A percentile compares a stretch with the other conserved stretches of the same genome.
phyloP scores from a whole-genome alignment of 37 sponge, comb jelly and placozoan species.

The Diacarnus erythraeanus region DNA sequence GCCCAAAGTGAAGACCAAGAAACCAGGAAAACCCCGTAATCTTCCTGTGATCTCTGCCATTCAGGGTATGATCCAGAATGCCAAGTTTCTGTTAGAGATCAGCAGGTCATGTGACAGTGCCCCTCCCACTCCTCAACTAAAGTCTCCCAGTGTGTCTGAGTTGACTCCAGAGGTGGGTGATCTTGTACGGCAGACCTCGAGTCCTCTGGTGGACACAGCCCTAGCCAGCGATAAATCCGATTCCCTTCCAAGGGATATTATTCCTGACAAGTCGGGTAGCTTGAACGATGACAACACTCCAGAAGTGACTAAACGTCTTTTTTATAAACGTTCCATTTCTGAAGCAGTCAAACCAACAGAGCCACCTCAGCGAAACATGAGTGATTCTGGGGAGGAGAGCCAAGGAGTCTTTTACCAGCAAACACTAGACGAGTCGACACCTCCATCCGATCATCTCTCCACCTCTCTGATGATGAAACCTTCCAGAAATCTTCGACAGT shows the following conservation, averaged over 20 bases:
- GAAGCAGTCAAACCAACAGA: background rate
- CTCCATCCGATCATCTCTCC: background rate
- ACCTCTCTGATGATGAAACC: conserved; percentile 34
- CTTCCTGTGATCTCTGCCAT: conserved; percentile 50
- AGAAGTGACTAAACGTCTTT: background rate
- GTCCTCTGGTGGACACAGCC: background rate
- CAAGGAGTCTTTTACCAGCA: background rate
- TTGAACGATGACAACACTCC: background rate
- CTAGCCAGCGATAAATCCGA: background rate
- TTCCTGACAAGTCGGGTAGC: background rate
- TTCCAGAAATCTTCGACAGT: conserved; percentile 55
- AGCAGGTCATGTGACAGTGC: conserved; percentile 17
- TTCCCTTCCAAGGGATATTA: background rate
- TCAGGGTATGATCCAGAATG: conserved; percentile 77
- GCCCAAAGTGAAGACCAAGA: conserved; percentile 54
- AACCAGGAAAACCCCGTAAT: conserved; percentile 69
- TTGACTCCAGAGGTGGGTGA: background rate
- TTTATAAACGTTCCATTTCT: conserved; percentile 8
- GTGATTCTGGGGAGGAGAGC: conserved; percentile 23
- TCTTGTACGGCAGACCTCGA: conserved; percentile 22
- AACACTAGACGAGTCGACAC: background rate
- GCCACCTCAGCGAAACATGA: background rate
- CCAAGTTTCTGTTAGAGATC: conserved; percentile 84
- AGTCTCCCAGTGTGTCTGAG: conserved; percentile 1
- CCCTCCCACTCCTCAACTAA: conserved; percentile 22